phyloP scores from a whole-genome alignment of 1,140 invertebrate species.

The Papilio polyxenes region DNA sequence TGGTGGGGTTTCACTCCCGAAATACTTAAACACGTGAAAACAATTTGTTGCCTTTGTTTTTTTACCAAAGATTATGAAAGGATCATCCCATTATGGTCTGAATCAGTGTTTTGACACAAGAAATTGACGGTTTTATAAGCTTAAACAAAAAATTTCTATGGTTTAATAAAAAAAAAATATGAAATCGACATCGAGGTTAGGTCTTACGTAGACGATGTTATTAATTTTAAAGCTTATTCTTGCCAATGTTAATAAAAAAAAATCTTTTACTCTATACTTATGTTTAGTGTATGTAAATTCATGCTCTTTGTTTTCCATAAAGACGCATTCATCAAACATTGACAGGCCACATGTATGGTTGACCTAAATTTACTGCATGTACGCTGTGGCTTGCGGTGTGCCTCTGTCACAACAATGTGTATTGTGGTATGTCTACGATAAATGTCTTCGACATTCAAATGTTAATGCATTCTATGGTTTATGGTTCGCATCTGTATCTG shows the following conservation, averaged over 20 bases:
- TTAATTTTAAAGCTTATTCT: too few species aligned
- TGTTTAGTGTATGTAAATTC: not conserved
- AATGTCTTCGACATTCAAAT: not conserved
- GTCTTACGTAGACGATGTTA: too few species aligned
- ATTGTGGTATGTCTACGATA: not conserved
- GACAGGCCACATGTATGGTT: not conserved
- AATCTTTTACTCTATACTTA: not conserved
- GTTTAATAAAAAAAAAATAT: too few species aligned
- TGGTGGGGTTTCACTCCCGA: too few species aligned
- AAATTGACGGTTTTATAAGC: too few species aligned
- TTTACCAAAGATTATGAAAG: too few species aligned
- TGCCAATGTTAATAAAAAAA: not conserved
- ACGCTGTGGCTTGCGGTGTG: not conserved
- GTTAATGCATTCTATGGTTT: not conserved
- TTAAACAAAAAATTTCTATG: too few species aligned
- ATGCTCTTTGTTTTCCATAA: not conserved
- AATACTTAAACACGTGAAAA: too few species aligned
- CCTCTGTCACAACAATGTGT: slow-evolving; percentile 1
- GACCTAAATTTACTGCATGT: slow-evolving; percentile 4
- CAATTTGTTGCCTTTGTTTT: too few species aligned
- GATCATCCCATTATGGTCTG: too few species aligned
- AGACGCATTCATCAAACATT: not conserved
- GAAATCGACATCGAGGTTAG: too few species aligned
- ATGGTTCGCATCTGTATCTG: not conserved
- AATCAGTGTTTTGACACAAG: too few species aligned